A percentile compares a stretch with the other conserved stretches of the same genome.
phyloP scores from a whole-genome alignment of 2,113 vertebrate genomes.

The Fregata magnificens region DNA sequence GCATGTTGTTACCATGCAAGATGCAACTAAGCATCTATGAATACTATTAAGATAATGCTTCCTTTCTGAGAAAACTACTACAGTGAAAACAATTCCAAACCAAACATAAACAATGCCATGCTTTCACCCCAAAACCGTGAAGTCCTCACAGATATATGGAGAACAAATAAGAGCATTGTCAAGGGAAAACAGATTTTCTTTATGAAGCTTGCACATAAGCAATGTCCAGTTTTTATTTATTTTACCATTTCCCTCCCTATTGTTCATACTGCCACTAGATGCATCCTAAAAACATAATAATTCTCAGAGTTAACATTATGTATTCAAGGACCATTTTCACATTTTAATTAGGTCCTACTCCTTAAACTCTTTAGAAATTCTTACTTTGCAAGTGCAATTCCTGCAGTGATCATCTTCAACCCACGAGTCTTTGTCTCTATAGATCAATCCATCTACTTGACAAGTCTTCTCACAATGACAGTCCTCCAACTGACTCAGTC shows the following conservation, averaged over 20 bases:
- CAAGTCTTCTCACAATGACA: conserved; percentile 97
- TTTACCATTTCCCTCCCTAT: background rate
- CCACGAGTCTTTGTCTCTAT: conserved; percentile 92
- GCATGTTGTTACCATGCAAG: conserved; percentile 36
- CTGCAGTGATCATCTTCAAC: conserved; percentile 92
- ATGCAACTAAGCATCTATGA: conserved; percentile 3
- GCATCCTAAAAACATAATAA: background rate
- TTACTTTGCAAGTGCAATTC: conserved; percentile 92
- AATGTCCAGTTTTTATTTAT: background rate
- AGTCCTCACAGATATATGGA: background rate
- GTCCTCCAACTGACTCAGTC: conserved; percentile 92
- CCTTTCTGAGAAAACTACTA: background rate
- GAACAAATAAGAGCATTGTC: background rate
- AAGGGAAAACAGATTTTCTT: background rate
- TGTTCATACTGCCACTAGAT: background rate
- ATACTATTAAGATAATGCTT: conserved; percentile 43
- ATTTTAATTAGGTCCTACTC: background rate
- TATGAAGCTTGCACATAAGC: background rate
- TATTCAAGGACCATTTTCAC: background rate
- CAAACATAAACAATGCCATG: background rate
- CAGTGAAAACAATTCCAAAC: background rate
- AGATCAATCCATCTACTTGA: conserved; percentile 84
- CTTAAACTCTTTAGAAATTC: conserved; percentile 6
- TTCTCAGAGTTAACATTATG: background rate
- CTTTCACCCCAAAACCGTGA: background rate